phyloP scores from a whole-genome alignment of 1,140 invertebrate genomes.

The honey bee (Apis mellifera) region DNA sequence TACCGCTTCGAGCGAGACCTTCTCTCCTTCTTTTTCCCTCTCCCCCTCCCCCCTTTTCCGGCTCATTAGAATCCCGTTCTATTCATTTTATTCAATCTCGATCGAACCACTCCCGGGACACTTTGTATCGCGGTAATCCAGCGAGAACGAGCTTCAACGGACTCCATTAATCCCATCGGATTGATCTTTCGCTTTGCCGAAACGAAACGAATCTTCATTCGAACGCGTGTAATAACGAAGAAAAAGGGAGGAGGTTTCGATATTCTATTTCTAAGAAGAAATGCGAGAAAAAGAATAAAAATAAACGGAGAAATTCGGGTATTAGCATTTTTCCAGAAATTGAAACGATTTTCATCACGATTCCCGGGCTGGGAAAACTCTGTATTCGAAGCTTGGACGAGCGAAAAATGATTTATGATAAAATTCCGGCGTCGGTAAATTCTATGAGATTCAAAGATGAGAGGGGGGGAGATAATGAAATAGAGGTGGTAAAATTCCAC shows the following conservation, averaged over 20 bases:
- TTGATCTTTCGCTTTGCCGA: constrained; percentile 28
- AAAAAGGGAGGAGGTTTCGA: too few relatives aligned
- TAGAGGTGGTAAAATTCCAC: constrained; percentile 32
- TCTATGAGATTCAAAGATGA: constrained; percentile 21
- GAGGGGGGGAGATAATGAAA: neutral
- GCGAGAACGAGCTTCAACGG: constrained; percentile 31
- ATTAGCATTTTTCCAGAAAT: too few relatives aligned
- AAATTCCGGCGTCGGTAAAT: constrained; percentile 38
- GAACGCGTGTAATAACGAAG: too few relatives aligned
- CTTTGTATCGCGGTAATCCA: constrained; percentile 41
- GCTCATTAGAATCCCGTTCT: constrained; percentile 41
- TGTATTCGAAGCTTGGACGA: neutral
- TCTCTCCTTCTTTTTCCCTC: neutral
- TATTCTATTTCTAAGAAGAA: too few relatives aligned
- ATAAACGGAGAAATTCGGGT: too few relatives aligned
- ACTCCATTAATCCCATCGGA: constrained; percentile 36
- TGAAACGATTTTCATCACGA: neutral
- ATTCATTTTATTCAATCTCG: constrained; percentile 15
- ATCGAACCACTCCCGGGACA: neutral
- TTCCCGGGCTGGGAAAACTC: too few relatives aligned
- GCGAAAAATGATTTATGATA: constrained; percentile 27
- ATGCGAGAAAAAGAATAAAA: too few relatives aligned
- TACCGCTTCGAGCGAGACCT: constrained; percentile 31
- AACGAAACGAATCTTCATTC: neutral
- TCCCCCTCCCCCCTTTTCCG: neutral